Evolutionary conservation across 2,888 invertebrate genomes (phyloP).

Genomic region (Hemithea aestivaria): DNA sequence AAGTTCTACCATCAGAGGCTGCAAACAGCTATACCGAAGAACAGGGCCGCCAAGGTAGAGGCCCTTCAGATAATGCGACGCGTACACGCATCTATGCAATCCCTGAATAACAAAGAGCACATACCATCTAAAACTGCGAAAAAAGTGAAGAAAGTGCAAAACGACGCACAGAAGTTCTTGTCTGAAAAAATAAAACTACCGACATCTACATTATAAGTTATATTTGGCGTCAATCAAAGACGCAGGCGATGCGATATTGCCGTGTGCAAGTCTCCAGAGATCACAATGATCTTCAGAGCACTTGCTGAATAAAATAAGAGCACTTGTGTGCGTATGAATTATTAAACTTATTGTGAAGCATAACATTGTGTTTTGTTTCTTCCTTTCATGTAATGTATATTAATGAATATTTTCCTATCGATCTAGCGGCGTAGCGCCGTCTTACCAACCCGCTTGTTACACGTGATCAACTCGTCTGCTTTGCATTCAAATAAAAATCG

Average conservation of each 20-base stretch:
- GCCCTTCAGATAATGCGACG: conserved; percentile 1
- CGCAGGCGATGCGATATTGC: conserved; percentile 28
- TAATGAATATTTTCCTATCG: no score
- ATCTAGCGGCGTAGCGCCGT: no score
- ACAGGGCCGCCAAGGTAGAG: conserved; percentile 1
- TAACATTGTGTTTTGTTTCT: conserved; percentile 29
- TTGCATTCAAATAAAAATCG: no score
- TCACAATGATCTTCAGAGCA: conserved; percentile 38
- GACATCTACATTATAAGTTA: conserved; percentile 37
- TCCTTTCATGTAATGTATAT: no score
- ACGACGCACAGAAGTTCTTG: conserved; percentile 56
- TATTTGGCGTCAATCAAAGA: conserved; percentile 36
- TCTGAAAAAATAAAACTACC: conserved; percentile 48
- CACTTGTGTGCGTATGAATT: conserved; percentile 67
- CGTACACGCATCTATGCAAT: conserved; percentile 17
- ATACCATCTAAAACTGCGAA: conserved; percentile 46
- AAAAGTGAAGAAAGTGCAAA: conserved; percentile 51
- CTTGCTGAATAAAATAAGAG: conserved; percentile 54
- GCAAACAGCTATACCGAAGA: conserved; percentile 34
- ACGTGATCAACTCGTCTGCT: no score
- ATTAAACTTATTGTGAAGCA: conserved; percentile 71
- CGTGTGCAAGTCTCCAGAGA: conserved; percentile 36
- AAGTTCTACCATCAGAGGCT: conserved; percentile 43
- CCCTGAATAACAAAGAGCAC: conserved; percentile 29
- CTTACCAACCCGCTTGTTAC: no score